Evolutionary conservation across 2,797 vertebrate species (phyloP).

Genomic region (Enteromius mattozi): DNA sequence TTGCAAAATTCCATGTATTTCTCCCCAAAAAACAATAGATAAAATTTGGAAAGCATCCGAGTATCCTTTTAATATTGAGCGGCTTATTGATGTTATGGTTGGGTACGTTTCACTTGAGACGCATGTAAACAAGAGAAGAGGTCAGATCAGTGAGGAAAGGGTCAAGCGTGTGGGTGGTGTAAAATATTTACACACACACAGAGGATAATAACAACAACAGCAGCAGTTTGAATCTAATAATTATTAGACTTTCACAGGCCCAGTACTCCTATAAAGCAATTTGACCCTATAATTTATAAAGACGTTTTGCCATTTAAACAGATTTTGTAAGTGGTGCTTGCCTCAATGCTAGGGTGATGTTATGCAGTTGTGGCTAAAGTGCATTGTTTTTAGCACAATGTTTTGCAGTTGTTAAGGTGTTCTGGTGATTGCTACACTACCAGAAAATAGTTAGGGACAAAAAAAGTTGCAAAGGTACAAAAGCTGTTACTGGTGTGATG

Average conservation of each 20-base stretch:
- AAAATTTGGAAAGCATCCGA: background rate
- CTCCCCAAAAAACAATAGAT: background rate
- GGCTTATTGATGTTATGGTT: slow-evolving; percentile 32
- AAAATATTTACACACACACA: slow-evolving; percentile 27
- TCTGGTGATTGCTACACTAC: background rate
- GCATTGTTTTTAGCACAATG: background rate
- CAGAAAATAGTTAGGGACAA: background rate
- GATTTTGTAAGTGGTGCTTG: background rate
- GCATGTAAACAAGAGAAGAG: slow-evolving; percentile 33
- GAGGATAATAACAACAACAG: background rate
- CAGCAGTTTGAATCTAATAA: background rate
- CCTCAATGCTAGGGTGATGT: background rate
- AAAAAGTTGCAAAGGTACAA: background rate
- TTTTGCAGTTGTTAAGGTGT: background rate
- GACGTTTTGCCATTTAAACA: background rate
- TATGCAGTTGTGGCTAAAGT: background rate
- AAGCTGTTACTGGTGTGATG: background rate
- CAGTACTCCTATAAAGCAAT: no score
- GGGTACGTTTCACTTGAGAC: background rate
- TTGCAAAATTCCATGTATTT: background rate
- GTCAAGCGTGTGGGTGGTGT: slow-evolving; percentile 25
- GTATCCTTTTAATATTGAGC: background rate
- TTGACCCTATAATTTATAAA: background rate
- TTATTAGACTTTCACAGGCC: background rate
- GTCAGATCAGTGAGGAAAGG: slow-evolving; percentile 24